phyloP scores from a whole-genome alignment of 2,797 vertebrate species.

The Hydrolagus colliei region DNA sequence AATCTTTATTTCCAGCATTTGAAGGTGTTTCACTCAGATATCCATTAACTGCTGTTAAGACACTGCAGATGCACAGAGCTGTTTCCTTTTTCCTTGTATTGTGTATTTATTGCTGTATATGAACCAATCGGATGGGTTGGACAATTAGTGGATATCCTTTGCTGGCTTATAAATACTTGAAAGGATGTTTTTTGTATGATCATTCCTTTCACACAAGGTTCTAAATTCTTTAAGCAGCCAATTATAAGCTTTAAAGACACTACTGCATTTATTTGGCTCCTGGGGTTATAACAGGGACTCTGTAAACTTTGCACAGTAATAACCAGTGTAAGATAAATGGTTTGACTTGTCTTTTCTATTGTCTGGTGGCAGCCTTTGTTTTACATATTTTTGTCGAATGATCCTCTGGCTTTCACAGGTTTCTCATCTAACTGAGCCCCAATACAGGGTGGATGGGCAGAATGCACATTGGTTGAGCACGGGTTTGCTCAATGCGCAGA shows the following conservation, averaged over 20 bases:
- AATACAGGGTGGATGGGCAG: no score
- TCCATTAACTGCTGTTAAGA: slow-evolving; percentile 71
- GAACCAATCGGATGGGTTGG: slow-evolving; percentile 66
- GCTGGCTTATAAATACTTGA: slow-evolving; percentile 63
- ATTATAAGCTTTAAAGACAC: neutral
- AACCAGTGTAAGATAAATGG: neutral
- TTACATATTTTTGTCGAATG: no score
- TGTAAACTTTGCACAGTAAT: neutral
- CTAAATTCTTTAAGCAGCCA: neutral
- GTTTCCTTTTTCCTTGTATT: slow-evolving; percentile 74
- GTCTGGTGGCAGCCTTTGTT: neutral
- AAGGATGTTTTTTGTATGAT: slow-evolving; percentile 65
- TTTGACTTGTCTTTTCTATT: neutral
- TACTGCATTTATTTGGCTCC: neutral
- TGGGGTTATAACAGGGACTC: neutral
- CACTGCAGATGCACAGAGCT: slow-evolving; percentile 67
- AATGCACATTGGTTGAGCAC: no score
- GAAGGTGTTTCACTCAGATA: slow-evolving; percentile 62
- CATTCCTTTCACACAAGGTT: slow-evolving; percentile 4
- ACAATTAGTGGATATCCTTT: slow-evolving; percentile 74
- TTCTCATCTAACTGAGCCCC: no score
- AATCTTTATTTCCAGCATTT: neutral
- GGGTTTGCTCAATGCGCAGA: no score
- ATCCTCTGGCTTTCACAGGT: no score
- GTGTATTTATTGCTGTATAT: slow-evolving; percentile 66